Base-by-base conservation (phyloP, 2,113 vertebrate genomes). In the Origma solitaria region DNA sequence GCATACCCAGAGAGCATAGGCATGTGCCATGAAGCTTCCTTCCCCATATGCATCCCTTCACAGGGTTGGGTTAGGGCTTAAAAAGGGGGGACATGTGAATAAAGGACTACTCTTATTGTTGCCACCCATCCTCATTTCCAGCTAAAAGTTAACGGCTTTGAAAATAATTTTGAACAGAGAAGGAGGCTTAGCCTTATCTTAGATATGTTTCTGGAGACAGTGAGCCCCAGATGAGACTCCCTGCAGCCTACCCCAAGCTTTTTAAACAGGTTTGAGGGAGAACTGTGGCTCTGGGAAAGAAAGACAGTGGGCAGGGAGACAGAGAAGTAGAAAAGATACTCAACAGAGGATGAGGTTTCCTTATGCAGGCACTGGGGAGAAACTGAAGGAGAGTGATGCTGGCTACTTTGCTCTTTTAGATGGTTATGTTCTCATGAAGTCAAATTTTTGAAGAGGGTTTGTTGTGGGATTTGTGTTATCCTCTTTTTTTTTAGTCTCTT, bases 171-270 rank as follows among this genome's bases (percentile, higher is more conserved):
- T 79, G 33, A 85, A 58, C 13, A 49, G n/a, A 75, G 58, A 58
- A 82, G 70, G 44, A 66, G 10, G 6, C 22, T 82, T 2, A 13
- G 11, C 11, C 27, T 92, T 79, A 47, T 37, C 35, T 11, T 37
- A 37, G 28, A 17, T 53, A 15, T 0, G 0, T 68, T 58, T 49
- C 33, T 49, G 42, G 49, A 79, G 25, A 15, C 37, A 75, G 17
- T 13, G 21, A 79, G n/a, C 24, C 19, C 25, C 27, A 40, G 11
- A 22, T 22, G 7, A 30, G 31, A 40, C 16, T 58, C 20, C 42
- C 6, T 53, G 10, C 10, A 76, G 38, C 27, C 49, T 65, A 22
- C 5, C 15, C 6, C 24, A 64, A 65, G 13, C 18, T 92, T 54
- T 53, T 65, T 83, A 44, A 88, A 50, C 1, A 7, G 9, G 1